Percentiles rank a stretch among this genome's conserved stretches.
Conservation (phyloP, 2,113 vertebrate genomes). For the Gnathonemus longibarbis region DNA sequence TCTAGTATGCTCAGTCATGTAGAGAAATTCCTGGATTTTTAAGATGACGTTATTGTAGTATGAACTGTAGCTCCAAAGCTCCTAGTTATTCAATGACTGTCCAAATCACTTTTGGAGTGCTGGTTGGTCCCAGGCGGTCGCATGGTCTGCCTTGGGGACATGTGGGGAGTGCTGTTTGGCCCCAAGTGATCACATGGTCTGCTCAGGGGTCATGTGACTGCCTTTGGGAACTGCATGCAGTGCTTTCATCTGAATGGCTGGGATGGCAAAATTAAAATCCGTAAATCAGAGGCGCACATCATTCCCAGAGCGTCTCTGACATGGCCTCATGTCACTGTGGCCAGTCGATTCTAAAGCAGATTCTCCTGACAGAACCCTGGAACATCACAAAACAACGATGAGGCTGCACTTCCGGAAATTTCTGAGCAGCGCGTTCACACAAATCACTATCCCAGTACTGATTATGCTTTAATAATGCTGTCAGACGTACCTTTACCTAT, state of each 20-base stretch:
- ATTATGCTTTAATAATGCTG: background rate
- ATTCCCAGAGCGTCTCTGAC: background rate
- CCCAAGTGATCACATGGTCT: no score
- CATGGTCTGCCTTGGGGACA: background rate
- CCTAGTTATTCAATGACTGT: background rate
- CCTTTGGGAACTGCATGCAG: background rate
- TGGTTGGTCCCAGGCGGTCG: no score
- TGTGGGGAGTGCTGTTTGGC: background rate
- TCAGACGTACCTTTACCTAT: background rate
- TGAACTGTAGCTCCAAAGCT: background rate
- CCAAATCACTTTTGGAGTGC: background rate
- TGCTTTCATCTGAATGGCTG: background rate
- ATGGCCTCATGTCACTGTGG: background rate
- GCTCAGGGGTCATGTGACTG: background rate
- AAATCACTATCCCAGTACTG: background rate
- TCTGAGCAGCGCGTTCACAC: background rate
- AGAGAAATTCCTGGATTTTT: background rate
- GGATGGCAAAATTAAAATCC: background rate
- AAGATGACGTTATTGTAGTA: background rate
- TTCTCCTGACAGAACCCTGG: background rate
- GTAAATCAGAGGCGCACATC: background rate
- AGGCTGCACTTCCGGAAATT: background rate
- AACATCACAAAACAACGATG: background rate
- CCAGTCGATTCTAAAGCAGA: background rate
- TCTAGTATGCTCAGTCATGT: background rate